phyloP scores from a whole-genome alignment of 2,797 vertebrate genomes.

The Gobio occitaniae region DNA sequence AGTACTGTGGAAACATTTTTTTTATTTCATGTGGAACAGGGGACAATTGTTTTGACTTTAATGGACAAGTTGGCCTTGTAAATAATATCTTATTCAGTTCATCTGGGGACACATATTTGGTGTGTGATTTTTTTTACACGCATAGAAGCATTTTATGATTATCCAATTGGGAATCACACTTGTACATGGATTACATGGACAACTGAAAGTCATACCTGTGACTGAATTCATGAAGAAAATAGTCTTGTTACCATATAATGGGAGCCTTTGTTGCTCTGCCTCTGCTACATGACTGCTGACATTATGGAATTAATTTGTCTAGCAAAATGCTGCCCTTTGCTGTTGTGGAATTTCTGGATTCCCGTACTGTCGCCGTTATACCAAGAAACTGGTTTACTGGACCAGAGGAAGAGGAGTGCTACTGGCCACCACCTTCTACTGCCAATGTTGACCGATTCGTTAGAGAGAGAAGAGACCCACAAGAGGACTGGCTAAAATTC shows the following conservation, averaged over 20 bases:
- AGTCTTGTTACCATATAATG: background rate
- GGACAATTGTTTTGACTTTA: constrained; percentile 14
- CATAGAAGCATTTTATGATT: background rate
- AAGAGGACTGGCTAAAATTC: too few relatives aligned
- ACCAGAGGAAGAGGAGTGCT: too few relatives aligned
- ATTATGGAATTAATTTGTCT: background rate
- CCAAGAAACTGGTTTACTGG: too few relatives aligned
- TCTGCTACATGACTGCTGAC: too few relatives aligned
- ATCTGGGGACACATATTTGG: too few relatives aligned
- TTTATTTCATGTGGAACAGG: background rate
- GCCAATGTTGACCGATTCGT: too few relatives aligned
- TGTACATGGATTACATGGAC: background rate
- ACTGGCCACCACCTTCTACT: too few relatives aligned
- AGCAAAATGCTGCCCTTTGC: background rate
- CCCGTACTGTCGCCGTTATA: too few relatives aligned
- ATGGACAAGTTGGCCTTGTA: background rate
- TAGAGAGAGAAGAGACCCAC: too few relatives aligned
- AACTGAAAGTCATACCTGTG: background rate
- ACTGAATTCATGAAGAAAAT: background rate
- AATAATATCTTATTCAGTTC: background rate
- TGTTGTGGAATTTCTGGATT: background rate
- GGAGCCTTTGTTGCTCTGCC: too few relatives aligned
- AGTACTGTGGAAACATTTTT: background rate
- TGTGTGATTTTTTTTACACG: background rate
- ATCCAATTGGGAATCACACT: background rate